Conservation (phyloP, 2,888 invertebrate species). For the Volucella zonaria region DNA sequence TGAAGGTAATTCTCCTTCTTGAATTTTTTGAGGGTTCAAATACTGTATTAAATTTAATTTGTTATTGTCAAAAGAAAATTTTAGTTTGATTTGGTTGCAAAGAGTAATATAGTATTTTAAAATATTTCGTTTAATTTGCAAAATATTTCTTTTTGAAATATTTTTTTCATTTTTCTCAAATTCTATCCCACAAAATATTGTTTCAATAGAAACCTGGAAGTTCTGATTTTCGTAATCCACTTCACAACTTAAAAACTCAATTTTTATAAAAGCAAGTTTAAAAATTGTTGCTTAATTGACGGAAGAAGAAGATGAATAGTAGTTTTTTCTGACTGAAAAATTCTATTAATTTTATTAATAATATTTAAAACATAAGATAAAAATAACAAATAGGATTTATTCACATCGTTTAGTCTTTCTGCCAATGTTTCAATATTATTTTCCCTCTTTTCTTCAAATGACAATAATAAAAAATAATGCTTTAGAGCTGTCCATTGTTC, state of each 20-base stretch:
- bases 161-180: slow-evolving; percentile 38
- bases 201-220: slow-evolving; percentile 13
- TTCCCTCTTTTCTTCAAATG: too few relatives aligned
- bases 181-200: slow-evolving; percentile 50
- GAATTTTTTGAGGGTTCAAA: slow-evolving; percentile 36
- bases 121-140: slow-evolving; percentile 38
- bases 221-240: slow-evolving; percentile 33
- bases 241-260: background rate
- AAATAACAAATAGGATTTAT: slow-evolving; percentile 15
- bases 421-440: slow-evolving; percentile 10
- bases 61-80: slow-evolving; percentile 31
- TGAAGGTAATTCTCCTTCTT: slow-evolving; percentile 23
- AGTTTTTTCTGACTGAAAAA: slow-evolving; percentile 18
- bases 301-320: background rate
- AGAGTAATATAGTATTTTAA: slow-evolving; percentile 42
- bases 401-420: background rate
- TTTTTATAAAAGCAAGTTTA: slow-evolving; percentile 15
- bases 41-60: slow-evolving; percentile 29
- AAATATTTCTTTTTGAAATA: slow-evolving; percentile 19
- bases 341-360: slow-evolving; percentile 24
- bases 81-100: slow-evolving; percentile 19
- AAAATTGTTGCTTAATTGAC: background rate
- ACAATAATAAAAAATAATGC: slow-evolving; percentile 15
- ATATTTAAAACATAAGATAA: background rate
- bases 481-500: slow-evolving; percentile 38